Percentiles rank a stretch among this genome's conserved stretches.
These are phyloP conservation scores for Chrysolina haemoptera DNA, from an alignment of 2,888 invertebrate genomes.

Conservation along the genomic window DNA sequence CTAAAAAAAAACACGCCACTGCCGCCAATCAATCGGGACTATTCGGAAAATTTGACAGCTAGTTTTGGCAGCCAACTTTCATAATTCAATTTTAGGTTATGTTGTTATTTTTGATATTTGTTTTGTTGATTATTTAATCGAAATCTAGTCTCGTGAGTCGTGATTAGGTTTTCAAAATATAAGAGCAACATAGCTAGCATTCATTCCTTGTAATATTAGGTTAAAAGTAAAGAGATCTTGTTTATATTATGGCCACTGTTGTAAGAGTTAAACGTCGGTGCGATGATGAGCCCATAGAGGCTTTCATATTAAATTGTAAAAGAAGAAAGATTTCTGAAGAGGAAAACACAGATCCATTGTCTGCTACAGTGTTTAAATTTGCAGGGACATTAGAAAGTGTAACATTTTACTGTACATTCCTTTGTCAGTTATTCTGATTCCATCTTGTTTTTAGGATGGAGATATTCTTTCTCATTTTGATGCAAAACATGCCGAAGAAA, in stretches of 20 bases:
- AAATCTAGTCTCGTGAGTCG: too few relatives aligned
- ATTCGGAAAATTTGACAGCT: too few relatives aligned
- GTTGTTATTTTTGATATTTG: too few relatives aligned
- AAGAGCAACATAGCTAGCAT: too few relatives aligned
- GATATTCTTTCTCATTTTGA: slow-evolving; percentile 69
- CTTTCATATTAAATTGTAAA: slow-evolving; percentile 81
- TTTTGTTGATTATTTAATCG: too few relatives aligned
- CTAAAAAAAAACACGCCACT: too few relatives aligned
- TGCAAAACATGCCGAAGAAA: slow-evolving; percentile 67
- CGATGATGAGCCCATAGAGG: slow-evolving; percentile 81
- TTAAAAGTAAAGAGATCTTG: too few relatives aligned
- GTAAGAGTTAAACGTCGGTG: slow-evolving; percentile 82
- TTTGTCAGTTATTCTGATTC: background rate
- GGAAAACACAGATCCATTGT: slow-evolving; percentile 65
- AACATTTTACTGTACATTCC: slow-evolving; percentile 51
- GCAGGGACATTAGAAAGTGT: slow-evolving; percentile 77
- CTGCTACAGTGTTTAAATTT: slow-evolving; percentile 79
- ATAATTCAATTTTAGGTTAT: too few relatives aligned
- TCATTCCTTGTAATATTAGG: too few relatives aligned
- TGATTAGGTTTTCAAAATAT: too few relatives aligned
- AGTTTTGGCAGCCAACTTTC: too few relatives aligned
- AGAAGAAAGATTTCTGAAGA: slow-evolving; percentile 74
- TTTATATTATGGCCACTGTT: slow-evolving; percentile 73
- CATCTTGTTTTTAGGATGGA: slow-evolving; percentile 67
- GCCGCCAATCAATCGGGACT: too few relatives aligned